Base-by-base conservation (phyloP, 2,113 vertebrate species). In the Calidris pygmaea region DNA sequence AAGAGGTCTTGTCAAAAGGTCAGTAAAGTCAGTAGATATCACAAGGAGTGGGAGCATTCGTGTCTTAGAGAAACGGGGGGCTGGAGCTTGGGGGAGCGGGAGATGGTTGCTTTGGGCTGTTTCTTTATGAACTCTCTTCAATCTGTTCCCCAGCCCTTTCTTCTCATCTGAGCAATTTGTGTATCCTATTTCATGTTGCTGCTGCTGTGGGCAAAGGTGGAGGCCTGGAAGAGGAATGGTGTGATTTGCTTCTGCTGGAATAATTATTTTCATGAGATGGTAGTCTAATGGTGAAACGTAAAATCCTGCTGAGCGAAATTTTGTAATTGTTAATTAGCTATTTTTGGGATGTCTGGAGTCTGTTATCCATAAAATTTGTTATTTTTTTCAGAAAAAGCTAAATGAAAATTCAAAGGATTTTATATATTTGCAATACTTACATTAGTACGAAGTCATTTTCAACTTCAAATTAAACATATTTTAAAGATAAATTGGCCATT, bases 21-120 rank as follows among this genome's bases (percentile, higher is more conserved):
- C 30, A 20, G 4, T 65, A 35, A 79, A 22, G 8, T 48, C 73
- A 55, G 2, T 3, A 65, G 39, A 26, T 21, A 53, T 39, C 59
- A 70, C 34, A 73, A 73, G 15, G 16, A 80, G 27, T 16, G 7
- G 12, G 9, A 83, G 5, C 7, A 37, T 67, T 34, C 53, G 43
- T 77, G 16, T 9, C 41, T 47, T 30, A 37, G 50, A 63, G 8
- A 56, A 70, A 43, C 48, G 32, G 2, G 4, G 1, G 1, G 6
- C 66, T 67, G 37, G n/a, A 79, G 2, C 26, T 10, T 71, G 32
- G 1, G 8, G 4, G 7, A 66, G 13, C 20, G 39, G 26, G 2
- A 29, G 2, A 8, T 3, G 0, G 26, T 20, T 59, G 6, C 5
- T 77, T 68, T 47, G 13, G 2, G 7, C 30, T 20, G 1, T 48